Evolutionary conservation across 2,113 vertebrate genomes (phyloP), one percentile per base, ranked within the genome.

Genomic region (Phyllostomus hastatus): DNA sequence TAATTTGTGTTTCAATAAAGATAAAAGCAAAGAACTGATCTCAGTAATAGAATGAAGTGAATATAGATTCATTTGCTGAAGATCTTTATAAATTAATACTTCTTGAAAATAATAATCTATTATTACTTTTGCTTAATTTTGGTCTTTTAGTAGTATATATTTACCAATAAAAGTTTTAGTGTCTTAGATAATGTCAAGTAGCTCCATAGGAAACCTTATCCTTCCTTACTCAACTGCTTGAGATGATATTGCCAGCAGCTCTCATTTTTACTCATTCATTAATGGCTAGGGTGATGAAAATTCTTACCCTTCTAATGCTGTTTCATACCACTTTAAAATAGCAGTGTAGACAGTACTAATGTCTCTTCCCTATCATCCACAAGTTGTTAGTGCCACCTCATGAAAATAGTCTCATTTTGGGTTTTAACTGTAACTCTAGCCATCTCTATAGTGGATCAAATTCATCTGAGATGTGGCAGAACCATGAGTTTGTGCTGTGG

Each of bases 381-480:
- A 98, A 98, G 99, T 97, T 97, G 97, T 98, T 98, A 98, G 96
- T 88, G 82, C 57, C 83, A 95, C 90, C 98, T 98, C 97, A 97
- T 99, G 99, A 98, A 98, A 99, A 98, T 98, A 98, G 97, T 91
- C 95, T 95, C 97, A 97, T 98, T 98, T 99, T 99, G 98, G 98
- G 98, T 99, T 99, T 99, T 99, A 99, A 99, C 99, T 99, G 98
- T 98, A 98, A 99, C 99, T 99, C 97, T 99, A 99, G 99, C 99
- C 98, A 98, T 99, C 98, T 99, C 98, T 98, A 98, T 97, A 98
- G 98, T 98, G 98, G 98, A 98, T 99, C 98, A 98, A 99, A 99
- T 98, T 97, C 96, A 96, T 99, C 99, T 99, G 98, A 99, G 99
- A 99, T 98, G 97, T 98, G 98, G 94, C 95, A 86, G 98, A 98